phyloP scores from a whole-genome alignment of 1,140 invertebrate species.

The Lepidotrigona ventralis region DNA sequence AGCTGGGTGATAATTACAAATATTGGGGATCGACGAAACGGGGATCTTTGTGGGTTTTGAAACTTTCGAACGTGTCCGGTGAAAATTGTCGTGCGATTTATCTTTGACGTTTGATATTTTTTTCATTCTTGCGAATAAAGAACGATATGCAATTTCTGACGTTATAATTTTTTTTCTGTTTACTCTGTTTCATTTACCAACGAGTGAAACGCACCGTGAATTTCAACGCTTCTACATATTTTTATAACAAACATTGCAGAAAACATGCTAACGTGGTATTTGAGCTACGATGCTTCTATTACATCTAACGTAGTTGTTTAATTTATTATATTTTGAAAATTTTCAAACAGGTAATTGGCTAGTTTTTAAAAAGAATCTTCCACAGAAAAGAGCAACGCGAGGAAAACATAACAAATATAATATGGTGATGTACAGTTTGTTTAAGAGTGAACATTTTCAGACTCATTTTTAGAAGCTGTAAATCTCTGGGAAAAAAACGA shows the following conservation, averaged over 20 bases:
- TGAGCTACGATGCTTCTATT: conserved; percentile 7
- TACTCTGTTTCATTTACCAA: conserved; percentile 24
- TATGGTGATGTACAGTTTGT: background rate
- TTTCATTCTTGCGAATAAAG: conserved; percentile 3
- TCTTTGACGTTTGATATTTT: background rate
- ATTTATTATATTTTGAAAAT: conserved; percentile 1
- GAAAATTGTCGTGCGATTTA: background rate
- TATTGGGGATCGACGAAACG: background rate
- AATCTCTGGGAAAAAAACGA: background rate
- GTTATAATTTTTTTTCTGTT: conserved; percentile 36
- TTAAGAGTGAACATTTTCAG: background rate
- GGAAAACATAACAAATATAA: background rate
- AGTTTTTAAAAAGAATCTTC: background rate
- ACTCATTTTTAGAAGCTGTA: background rate
- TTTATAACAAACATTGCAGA: conserved; percentile 26
- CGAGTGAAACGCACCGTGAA: conserved; percentile 27
- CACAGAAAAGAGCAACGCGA: background rate
- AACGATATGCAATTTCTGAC: conserved; percentile 15
- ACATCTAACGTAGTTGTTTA: background rate
- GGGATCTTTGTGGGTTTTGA: background rate
- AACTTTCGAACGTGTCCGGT: background rate
- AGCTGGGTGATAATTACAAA: background rate
- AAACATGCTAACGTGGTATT: background rate
- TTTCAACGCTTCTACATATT: conserved; percentile 18
- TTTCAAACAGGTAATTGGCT: background rate